These are phyloP conservation scores for Peromyscus melanophrys DNA, from an alignment of 2,797 vertebrate genomes.

Conservation along the genomic window DNA sequence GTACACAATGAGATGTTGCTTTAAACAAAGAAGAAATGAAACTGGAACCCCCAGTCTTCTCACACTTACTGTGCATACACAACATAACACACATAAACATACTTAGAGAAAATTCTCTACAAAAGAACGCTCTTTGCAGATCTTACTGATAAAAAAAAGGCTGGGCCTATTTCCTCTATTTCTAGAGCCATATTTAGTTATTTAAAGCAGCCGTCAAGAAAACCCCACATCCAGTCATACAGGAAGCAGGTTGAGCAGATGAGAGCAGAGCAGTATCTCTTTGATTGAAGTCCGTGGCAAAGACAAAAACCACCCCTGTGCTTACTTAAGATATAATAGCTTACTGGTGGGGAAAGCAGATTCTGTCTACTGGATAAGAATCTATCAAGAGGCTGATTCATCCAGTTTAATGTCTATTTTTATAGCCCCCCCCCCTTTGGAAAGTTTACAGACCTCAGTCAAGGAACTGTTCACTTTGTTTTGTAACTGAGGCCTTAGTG, in stretches of 20 bases:
- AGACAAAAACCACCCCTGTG: not conserved
- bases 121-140: conserved; percentile 16
- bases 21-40: not conserved
- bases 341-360: not conserved
- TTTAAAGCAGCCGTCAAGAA: not conserved
- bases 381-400: conserved; percentile 29
- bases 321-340: conserved; percentile 43
- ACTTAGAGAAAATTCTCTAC: conserved; percentile 24
- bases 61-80: not conserved
- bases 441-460: not conserved
- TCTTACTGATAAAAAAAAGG: not conserved
- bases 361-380: conserved; percentile 36
- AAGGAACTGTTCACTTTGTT: not conserved
- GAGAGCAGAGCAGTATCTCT: not conserved
- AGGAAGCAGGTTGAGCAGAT: not conserved
- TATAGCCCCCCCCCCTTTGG: not conserved
- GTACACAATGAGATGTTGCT: not conserved
- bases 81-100: not conserved
- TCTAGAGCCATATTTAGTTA: conserved; percentile 21
- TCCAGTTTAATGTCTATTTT: not conserved
- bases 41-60: not conserved
- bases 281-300: not conserved
- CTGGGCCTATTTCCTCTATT: not conserved
- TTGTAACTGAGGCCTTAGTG: not conserved
- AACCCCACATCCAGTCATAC: not conserved